These are phyloP conservation scores for Listrodromus nycthemerus DNA, from an alignment of 2,888 invertebrate genomes.

Conservation along the genomic window DNA sequence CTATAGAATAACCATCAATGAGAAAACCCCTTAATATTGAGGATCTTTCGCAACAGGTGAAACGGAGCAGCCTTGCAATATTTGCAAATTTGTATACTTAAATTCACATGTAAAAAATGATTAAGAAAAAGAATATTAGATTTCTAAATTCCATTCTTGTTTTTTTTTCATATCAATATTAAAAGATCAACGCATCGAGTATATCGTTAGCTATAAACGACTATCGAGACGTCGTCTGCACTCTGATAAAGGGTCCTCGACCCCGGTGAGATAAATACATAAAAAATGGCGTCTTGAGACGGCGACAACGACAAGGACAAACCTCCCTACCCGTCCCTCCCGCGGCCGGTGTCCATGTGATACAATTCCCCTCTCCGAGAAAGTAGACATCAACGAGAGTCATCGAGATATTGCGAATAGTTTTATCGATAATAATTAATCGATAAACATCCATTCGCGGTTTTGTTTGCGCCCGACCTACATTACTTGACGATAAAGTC, in stretches of 20 bases:
- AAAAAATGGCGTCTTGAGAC: slow-evolving; percentile 65
- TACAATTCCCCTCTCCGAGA: slow-evolving; percentile 24
- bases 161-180: slow-evolving; percentile 7
- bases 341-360: slow-evolving; percentile 47
- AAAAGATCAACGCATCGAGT: background rate
- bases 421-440: slow-evolving; percentile 82
- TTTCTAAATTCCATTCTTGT: background rate
- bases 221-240: slow-evolving; percentile 32
- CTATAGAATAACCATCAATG: no score
- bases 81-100: no score
- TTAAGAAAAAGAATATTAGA: background rate
- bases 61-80: no score
- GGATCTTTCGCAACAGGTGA: no score
- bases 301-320: slow-evolving; percentile 22
- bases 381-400: slow-evolving; percentile 39
- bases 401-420: slow-evolving; percentile 76
- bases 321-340: background rate
- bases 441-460: slow-evolving; percentile 75
- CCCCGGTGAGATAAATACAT: slow-evolving; percentile 68
- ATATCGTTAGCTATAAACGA: background rate
- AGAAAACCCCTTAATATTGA: no score
- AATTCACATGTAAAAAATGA: no score
- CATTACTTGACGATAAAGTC: slow-evolving; percentile 82
- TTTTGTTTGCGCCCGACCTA: slow-evolving; percentile 83
- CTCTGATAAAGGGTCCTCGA: slow-evolving; percentile 78